phyloP scores from a whole-genome alignment of 2,888 invertebrate species.

The Dorcus hopei region DNA sequence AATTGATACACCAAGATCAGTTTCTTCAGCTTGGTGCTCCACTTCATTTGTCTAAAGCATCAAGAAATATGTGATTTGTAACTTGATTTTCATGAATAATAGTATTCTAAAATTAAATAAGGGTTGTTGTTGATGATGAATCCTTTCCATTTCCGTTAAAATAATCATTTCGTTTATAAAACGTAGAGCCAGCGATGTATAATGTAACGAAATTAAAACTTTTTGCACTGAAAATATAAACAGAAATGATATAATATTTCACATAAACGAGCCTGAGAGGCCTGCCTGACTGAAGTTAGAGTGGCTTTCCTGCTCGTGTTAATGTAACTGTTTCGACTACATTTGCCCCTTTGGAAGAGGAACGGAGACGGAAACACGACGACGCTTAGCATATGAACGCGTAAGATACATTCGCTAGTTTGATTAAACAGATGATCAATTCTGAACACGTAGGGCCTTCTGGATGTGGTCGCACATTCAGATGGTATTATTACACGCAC shows the following conservation, averaged over 20 bases:
- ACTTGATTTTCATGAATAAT: too few relatives aligned
- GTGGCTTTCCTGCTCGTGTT: constrained; percentile 17
- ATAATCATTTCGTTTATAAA: neutral
- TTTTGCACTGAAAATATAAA: constrained; percentile 22
- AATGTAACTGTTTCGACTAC: constrained; percentile 20
- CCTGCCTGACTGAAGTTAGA: neutral
- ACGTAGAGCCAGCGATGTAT: neutral
- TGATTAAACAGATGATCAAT: constrained; percentile 37
- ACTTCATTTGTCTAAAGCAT: too few relatives aligned
- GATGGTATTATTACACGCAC: neutral
- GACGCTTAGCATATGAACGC: constrained; percentile 7
- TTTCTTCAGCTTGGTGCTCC: too few relatives aligned
- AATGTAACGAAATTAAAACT: constrained; percentile 22
- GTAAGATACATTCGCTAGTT: constrained; percentile 25
- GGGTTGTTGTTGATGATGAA: too few relatives aligned
- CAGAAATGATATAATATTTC: constrained; percentile 24
- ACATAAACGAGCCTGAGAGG: constrained; percentile 20
- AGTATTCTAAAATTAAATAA: too few relatives aligned
- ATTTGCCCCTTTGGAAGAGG: neutral
- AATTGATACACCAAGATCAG: too few relatives aligned
- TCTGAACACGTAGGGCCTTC: constrained; percentile 29
- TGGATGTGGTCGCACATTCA: neutral
- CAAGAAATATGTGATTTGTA: too few relatives aligned
- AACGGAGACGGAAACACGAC: neutral
- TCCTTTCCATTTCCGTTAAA: too few relatives aligned